Evolutionary conservation across 2,888 invertebrate genomes (phyloP).

Genomic region (Psylliodes chrysocephalus): DNA sequence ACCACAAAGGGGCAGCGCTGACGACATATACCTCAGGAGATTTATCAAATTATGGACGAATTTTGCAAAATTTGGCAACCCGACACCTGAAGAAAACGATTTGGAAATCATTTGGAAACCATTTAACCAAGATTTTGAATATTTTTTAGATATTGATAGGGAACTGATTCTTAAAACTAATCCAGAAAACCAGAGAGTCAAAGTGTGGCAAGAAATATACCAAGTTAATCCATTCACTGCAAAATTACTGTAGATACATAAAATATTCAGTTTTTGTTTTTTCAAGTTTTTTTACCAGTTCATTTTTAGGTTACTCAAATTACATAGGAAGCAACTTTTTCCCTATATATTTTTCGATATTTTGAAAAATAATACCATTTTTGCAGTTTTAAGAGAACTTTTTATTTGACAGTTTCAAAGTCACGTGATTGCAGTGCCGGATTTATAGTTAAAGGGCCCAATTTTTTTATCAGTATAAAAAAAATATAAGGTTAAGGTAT

Average conservation of each 20-base stretch:
- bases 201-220: constrained; percentile 46
- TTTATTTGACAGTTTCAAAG: too few species aligned
- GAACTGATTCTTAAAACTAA: constrained; percentile 42
- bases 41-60: constrained; percentile 38
- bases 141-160: constrained; percentile 49
- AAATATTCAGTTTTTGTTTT: too few species aligned
- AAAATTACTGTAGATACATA: neutral
- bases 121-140: constrained; percentile 37
- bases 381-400: too few species aligned
- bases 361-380: too few species aligned
- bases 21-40: constrained; percentile 35
- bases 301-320: too few species aligned
- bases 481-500: too few species aligned
- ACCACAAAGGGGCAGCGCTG: constrained; percentile 18
- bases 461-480: too few species aligned
- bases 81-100: constrained; percentile 33
- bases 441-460: too few species aligned
- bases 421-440: too few species aligned
- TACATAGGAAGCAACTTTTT: too few species aligned
- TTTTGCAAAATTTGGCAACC: constrained; percentile 32
- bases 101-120: constrained; percentile 48
- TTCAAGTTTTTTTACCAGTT: too few species aligned
- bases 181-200: constrained; percentile 48
- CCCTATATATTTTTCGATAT: too few species aligned
- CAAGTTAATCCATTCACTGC: neutral